Base-by-base conservation (phyloP, 2,888 invertebrate species). In the Andrena flavipes region DNA sequence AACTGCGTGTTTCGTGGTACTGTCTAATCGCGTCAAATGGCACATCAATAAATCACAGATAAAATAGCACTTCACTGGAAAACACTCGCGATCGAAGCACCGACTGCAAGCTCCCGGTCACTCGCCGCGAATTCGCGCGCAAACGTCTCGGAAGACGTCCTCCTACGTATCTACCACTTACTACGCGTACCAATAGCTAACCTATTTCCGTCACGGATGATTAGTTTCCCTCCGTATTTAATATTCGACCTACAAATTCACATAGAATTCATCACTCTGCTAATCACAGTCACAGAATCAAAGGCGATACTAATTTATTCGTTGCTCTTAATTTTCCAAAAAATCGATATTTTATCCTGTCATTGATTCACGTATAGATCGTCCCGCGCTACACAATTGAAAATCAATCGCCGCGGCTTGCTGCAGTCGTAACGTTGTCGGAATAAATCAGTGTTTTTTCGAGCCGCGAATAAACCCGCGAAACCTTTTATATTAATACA, bases 351-450 rank as follows among this genome's bases (percentile, higher is more conserved):
- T 71, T 33, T 33, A 62, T 67, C 30, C 0, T 0, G n/a, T 0
- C 5, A 2, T 71, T 80, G 71, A 71, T 0, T 56, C 35, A 8
- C 35, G 71, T 67, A 49, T 35, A 1, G 35, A 26, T 26, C 51
- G 10, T 8, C 0, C 3, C 65, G 70, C 65, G 60, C 54, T 16
- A 48, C 33, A n/a, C 80, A 78, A 10, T 67, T 60, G 71, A 78
- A 67, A 20, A 5, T 49, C 60, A 5, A 13, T 42, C 42, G 13
- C 1, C 51, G 33, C 60, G 54, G 35, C 23, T 16, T 35, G 51
- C 2, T 10, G 16, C 20, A 16, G 26, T 10, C 30, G 1, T 0
- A 4, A 33, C 20, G 62, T 2, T 20, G 13, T 10, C 10, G 10
- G 10, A 63, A 33, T 7, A 1, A 7, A 23, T 23, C 30, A 13